Evolutionary conservation across 2,113 vertebrate genomes (phyloP), one percentile per base, ranked within the genome.

Genomic region (Epinephelus fuscoguttatus): DNA sequence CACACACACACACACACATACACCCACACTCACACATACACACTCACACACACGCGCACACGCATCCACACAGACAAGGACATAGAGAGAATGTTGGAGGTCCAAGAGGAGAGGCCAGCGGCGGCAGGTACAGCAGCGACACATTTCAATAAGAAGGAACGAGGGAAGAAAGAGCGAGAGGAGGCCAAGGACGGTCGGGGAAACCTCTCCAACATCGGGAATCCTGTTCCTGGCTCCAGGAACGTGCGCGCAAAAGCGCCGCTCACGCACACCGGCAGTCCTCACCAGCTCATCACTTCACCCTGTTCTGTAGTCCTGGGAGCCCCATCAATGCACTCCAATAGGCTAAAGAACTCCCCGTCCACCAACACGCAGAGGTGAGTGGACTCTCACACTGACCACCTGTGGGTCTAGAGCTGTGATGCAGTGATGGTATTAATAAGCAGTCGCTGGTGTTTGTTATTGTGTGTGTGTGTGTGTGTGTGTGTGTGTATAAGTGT

Each of bases 71-170:
- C 89, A 92, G 56, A 90, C 88, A 87, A 92, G 91, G 92, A 92
- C 87, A 78, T 88, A 89, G 90, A 88, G 91, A 94, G 87, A 89
- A 95, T 95, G 94, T 93, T 95, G 94, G 94, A 95, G 92, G 94
- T 95, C 91, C 94, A 95, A 91, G 94, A 95, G 93, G 94, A 95
- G 86, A 94, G 94, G 91, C 92, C 94, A 92, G 92, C 94, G 90
- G 93, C 92, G 92, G 93, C 93, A 91, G 94, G 94, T 89, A 92
- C 94, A 92, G 92, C 94, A 90, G 87, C 91, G 57, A 94, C 94
- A 91, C 94, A 95, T 83, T 95, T 95, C 84, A 92, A 73, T 83
- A 95, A 95, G 89, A 95, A 94, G 87, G 94, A 94, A 76, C 84
- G 94, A 90, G 94, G 92, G 60, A 95, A 95, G 91, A 95, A 95